phyloP scores from a whole-genome alignment of 2,888 invertebrate species.

The Drosophila robusta region DNA sequence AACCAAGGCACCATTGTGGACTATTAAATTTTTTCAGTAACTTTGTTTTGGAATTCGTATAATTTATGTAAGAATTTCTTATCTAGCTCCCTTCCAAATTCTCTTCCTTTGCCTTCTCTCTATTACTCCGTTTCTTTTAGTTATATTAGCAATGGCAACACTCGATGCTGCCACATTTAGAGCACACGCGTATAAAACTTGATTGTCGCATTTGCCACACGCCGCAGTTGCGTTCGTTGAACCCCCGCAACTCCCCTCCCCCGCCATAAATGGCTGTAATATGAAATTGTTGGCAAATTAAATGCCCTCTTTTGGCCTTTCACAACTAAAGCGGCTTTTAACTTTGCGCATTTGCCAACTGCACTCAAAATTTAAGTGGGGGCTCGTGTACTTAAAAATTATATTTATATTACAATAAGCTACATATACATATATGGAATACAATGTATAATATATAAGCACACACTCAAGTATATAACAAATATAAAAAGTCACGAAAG shows the following conservation, averaged over 20 bases:
- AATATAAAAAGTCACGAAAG: background rate
- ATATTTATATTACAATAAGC: constrained; percentile 27
- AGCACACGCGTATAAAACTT: constrained; percentile 23
- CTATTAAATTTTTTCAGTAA: too few relatives aligned
- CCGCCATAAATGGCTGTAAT: constrained; percentile 18
- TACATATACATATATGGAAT: constrained; percentile 1
- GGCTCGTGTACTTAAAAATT: constrained; percentile 36
- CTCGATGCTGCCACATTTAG: constrained; percentile 19
- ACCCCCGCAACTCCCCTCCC: constrained; percentile 7
- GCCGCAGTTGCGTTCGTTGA: constrained; percentile 53
- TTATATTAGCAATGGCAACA: constrained; percentile 1
- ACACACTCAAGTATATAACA: background rate
- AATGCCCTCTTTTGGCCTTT: constrained; percentile 33
- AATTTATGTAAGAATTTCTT: background rate
- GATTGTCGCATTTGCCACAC: constrained; percentile 40
- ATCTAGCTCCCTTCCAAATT: background rate
- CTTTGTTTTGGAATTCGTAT: too few relatives aligned
- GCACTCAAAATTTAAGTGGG: constrained; percentile 52
- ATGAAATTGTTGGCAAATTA: constrained; percentile 55
- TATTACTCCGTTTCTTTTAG: constrained; percentile 13
- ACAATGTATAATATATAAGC: constrained; percentile 6
- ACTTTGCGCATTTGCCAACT: constrained; percentile 55
- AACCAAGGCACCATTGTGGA: too few relatives aligned
- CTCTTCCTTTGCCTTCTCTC: background rate
- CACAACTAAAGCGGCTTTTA: constrained; percentile 52